Conservation (phyloP, 1,140 invertebrate genomes). For the Pseudomyrmex gracilis region DNA sequence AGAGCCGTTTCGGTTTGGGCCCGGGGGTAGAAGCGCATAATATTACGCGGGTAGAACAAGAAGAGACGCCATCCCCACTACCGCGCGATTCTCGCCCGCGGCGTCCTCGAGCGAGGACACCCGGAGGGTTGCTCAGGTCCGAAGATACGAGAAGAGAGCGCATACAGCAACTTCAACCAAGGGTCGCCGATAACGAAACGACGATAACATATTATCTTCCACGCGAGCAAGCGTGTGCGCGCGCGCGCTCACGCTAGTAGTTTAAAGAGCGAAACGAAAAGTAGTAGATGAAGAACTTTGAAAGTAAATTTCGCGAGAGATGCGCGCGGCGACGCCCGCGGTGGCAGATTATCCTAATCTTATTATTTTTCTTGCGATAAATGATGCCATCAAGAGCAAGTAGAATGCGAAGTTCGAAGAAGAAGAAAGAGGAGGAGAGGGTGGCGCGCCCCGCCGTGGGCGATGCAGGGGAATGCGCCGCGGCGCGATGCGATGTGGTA, state of each 20-base stretch:
- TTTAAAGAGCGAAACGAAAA: constrained; percentile 52
- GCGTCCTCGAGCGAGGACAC: constrained; percentile 36
- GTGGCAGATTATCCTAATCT: constrained; percentile 58
- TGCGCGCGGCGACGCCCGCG: constrained; percentile 44
- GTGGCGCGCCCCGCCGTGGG: constrained; percentile 71
- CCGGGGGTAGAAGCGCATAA: constrained; percentile 76
- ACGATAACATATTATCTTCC: constrained; percentile 48
- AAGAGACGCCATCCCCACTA: constrained; percentile 46
- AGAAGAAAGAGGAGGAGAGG: constrained; percentile 48
- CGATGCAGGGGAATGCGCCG: constrained; percentile 81
- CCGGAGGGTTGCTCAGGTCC: constrained; percentile 29
- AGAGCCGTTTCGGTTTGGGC: constrained; percentile 78
- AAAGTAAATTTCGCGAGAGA: constrained; percentile 71
- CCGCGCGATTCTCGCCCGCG: background rate
- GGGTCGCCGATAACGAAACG: constrained; percentile 48
- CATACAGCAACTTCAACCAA: constrained; percentile 27
- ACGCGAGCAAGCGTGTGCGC: background rate
- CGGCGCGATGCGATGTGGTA: constrained; percentile 42
- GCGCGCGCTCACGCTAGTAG: no score
- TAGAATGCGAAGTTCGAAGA: constrained; percentile 21
- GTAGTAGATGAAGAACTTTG: constrained; percentile 61
- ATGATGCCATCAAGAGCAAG: constrained; percentile 59
- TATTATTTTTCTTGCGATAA: constrained; percentile 61
- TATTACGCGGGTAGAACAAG: constrained; percentile 75
- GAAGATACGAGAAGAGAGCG: constrained; percentile 34